Conservation (phyloP, 2,113 vertebrate species). For the Australoheros scitulus region DNA sequence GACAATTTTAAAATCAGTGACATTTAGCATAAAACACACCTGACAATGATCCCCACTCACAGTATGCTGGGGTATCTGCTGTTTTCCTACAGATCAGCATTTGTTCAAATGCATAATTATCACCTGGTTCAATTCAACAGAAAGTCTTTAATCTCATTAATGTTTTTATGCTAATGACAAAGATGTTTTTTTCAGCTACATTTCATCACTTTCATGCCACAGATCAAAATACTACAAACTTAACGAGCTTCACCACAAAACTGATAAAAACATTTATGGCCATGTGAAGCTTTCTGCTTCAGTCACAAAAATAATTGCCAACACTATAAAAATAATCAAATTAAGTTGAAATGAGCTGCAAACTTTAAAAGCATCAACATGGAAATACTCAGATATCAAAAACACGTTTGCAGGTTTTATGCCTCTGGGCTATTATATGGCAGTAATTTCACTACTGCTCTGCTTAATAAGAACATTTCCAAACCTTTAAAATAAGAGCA, state of each 20-base stretch:
- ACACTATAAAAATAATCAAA: background rate
- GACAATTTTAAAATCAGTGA: no score
- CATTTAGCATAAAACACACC: background rate
- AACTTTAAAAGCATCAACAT: conserved; percentile 2
- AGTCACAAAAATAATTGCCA: background rate
- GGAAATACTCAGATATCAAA: conserved; percentile 4
- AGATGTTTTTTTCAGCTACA: conserved; percentile 21
- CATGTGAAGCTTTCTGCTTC: background rate
- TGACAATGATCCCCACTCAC: background rate
- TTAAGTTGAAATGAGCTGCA: background rate
- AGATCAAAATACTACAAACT: background rate
- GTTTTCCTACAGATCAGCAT: background rate
- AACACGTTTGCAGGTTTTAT: conserved; percentile 68
- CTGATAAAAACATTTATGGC: background rate
- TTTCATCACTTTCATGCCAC: conserved; percentile 14
- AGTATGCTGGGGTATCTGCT: background rate
- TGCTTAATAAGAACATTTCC: background rate
- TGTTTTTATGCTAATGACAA: conserved; percentile 4
- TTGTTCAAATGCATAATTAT: no score
- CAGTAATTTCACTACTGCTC: background rate
- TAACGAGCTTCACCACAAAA: background rate
- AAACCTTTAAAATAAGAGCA: background rate
- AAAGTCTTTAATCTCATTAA: background rate
- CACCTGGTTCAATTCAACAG: background rate
- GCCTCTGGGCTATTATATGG: conserved; percentile 65